Evolutionary conservation across 2,797 vertebrate species (phyloP), one percentile per base, ranked within the genome.

Genomic region (Cyclura pinguis): DNA sequence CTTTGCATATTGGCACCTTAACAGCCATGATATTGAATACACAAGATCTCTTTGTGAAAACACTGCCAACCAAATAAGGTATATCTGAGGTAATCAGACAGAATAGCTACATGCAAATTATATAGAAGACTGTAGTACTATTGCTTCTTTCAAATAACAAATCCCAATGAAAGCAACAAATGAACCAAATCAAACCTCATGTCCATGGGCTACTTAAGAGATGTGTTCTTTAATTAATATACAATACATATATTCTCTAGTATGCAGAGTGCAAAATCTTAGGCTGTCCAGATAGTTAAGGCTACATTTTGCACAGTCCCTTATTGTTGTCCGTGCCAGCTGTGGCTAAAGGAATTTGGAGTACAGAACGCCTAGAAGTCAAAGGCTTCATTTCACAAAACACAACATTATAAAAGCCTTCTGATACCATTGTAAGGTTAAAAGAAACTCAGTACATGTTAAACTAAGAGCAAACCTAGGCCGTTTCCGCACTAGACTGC

Each of bases 101-200:
- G 0, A 0, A 91, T 88, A 93, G 83, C 86, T 93, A 50, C 1
- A 52, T 84, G 91, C 82, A 91, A 88, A n/a, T 59, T 8, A 0
- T 62, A 92, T 85, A 92, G 42, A 91, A 77, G 93, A 94, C 85
- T n/a, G 67, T 55, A 93, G 55, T 77, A 92, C 91, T 89, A 85
- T 88, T 85, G 92, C 93, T 69, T 2, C 1, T 80, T 89, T 69
- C 59, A 24, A 88, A 29, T 27, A 86, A 55, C 88, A 85, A 80
- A 85, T 0, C 6, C 93, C 59, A 82, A 57, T 42, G 7, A 64
- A 3, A 64, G 62, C 35, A 57, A 1, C 47, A 62, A 84, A 67
- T 27, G 47, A 84, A 42, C 38, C 82, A 67, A 29, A 69, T 69
- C 38, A 29, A 29, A 29, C 47, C 38, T 27, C 29, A 13, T 1